Evolutionary conservation across 2,113 vertebrate species (phyloP).

Genomic region (Rostratula benghalensis): DNA sequence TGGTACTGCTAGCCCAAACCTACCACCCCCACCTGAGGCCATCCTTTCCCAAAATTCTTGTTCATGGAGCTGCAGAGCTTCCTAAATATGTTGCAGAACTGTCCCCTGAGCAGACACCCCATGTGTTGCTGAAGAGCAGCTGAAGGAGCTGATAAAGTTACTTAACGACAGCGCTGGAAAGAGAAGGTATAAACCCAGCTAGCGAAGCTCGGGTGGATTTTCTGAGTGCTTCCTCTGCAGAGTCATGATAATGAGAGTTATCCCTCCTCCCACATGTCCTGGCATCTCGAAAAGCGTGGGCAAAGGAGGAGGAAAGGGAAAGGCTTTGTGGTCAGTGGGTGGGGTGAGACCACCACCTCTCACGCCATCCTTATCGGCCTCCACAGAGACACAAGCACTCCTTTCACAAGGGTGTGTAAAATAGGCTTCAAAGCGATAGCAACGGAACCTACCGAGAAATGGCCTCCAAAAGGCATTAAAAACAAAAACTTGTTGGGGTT

Average conservation of each 20-base stretch:
- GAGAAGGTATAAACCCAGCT: neutral
- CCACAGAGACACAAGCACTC: neutral
- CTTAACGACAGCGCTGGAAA: neutral
- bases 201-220: neutral
- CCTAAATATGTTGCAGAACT: fast-evolving
- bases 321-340: conserved; percentile 31
- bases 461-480: neutral
- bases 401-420: neutral
- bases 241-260: neutral
- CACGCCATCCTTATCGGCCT: conserved; percentile 26
- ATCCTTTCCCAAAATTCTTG: fast-evolving
- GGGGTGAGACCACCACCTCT: conserved; percentile 7
- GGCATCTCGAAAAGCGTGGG: neutral
- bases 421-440: conserved; percentile 11
- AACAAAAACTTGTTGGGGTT: neutral
- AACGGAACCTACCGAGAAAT: conserved; percentile 21
- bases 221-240: neutral
- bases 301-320: conserved; percentile 14
- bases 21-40: neutral
- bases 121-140: neutral
- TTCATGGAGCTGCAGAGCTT: neutral
- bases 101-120: neutral
- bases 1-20: neutral
- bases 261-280: conserved; percentile 12
- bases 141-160: neutral